Percentiles rank a stretch among this genome's conserved stretches.
phyloP scores from a whole-genome alignment of 1,140 invertebrate species.

The Ips typographus region DNA sequence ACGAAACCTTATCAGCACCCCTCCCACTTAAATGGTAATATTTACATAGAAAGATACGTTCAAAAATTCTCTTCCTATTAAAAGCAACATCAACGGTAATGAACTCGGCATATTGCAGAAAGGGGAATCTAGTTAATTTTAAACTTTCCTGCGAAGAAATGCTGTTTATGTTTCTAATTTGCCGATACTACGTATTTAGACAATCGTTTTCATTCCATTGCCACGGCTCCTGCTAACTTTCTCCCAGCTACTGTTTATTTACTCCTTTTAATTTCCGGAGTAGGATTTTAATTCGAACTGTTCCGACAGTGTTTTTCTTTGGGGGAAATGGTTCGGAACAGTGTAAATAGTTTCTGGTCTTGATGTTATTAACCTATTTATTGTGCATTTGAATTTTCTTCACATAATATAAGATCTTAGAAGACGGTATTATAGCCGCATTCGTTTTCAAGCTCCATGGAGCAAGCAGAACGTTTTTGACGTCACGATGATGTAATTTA shows the following conservation, averaged over 20 bases:
- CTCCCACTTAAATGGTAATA: background rate
- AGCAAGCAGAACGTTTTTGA: too few relatives aligned
- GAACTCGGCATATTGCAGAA: constrained; percentile 27
- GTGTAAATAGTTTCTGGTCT: background rate
- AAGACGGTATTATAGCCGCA: too few relatives aligned
- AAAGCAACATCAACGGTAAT: constrained; percentile 24
- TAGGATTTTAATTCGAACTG: constrained; percentile 19
- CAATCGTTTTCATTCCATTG: constrained; percentile 34
- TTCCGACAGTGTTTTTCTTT: constrained; percentile 10
- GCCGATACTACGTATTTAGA: constrained; percentile 34
- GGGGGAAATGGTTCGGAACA: background rate
- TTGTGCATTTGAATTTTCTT: too few relatives aligned
- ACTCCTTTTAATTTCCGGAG: constrained; percentile 26
- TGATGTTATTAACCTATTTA: too few relatives aligned
- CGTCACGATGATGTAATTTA: too few relatives aligned
- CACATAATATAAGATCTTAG: too few relatives aligned
- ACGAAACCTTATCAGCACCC: background rate
- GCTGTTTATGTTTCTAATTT: constrained; percentile 34
- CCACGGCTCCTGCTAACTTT: constrained; percentile 18
- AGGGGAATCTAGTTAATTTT: constrained; percentile 31
- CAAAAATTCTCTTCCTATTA: constrained; percentile 26
- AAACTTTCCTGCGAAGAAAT: constrained; percentile 32
- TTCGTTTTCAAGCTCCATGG: too few relatives aligned
- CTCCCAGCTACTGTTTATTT: constrained; percentile 20
- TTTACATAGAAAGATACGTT: constrained; percentile 17